These are phyloP conservation scores for Halyomorpha halys DNA, from an alignment of 1,140 invertebrate genomes.

Conservation along the genomic window DNA sequence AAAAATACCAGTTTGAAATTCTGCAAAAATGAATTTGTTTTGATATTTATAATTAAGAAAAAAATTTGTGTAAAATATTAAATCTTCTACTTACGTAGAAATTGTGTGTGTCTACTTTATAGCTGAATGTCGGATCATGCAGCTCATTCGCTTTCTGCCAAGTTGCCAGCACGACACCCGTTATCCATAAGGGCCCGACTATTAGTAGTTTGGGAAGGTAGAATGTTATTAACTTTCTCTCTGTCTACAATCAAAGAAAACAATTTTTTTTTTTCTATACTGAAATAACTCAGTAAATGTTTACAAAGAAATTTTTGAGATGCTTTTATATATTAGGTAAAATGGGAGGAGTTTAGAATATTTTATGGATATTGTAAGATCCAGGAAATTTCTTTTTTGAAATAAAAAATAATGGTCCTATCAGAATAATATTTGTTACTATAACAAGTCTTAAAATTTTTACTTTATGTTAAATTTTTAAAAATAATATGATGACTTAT, in stretches of 20 bases:
- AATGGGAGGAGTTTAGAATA: too few species aligned
- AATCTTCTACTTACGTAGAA: slow-evolving; percentile 61
- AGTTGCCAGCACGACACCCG: slow-evolving; percentile 70
- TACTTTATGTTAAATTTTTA: too few species aligned
- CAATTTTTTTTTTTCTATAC: not conserved
- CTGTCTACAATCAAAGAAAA: slow-evolving; percentile 51
- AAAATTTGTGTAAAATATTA: too few species aligned
- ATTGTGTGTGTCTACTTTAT: slow-evolving; percentile 74
- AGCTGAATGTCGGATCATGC: slow-evolving; percentile 86
- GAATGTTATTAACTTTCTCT: slow-evolving; percentile 71
- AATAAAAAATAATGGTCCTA: too few species aligned
- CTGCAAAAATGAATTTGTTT: slow-evolving; percentile 42
- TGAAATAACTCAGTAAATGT: not conserved
- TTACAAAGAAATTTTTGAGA: not conserved
- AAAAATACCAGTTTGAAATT: slow-evolving; percentile 82
- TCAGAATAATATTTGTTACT: too few species aligned
- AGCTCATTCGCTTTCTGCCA: slow-evolving; percentile 85
- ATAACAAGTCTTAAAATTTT: too few species aligned
- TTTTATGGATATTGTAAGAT: too few species aligned
- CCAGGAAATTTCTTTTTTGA: too few species aligned
- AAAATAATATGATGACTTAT: too few species aligned
- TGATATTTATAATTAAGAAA: not conserved
- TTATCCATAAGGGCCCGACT: slow-evolving; percentile 77
- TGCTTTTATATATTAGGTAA: too few species aligned
- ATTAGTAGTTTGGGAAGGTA: slow-evolving; percentile 85